Evolutionary conservation across 2,888 invertebrate species (phyloP).

Genomic region (Netelia virgata): DNA sequence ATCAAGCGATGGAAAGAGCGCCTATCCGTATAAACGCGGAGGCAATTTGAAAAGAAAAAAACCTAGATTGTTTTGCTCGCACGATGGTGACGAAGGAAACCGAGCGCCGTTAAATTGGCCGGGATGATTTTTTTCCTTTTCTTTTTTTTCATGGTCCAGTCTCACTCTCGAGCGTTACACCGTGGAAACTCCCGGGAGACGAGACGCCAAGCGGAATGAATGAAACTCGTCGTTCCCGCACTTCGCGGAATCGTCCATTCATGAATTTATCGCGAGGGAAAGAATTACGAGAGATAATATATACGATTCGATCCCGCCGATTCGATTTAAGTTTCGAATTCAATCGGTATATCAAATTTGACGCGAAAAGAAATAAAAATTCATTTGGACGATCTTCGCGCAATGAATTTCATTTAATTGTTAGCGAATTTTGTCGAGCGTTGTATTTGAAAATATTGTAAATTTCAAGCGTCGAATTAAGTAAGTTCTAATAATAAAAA

Average conservation of each 20-base stretch:
- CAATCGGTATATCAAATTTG: too few species aligned
- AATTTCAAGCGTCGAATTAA: too few species aligned
- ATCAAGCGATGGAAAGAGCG: constrained; percentile 38
- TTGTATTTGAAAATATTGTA: too few species aligned
- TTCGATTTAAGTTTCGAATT: too few species aligned
- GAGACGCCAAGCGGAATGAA: constrained; percentile 37
- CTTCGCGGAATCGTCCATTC: constrained; percentile 40
- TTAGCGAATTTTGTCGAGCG: too few species aligned
- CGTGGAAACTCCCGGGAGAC: constrained; percentile 2
- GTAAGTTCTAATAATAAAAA: too few species aligned
- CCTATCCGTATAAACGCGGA: constrained; percentile 52
- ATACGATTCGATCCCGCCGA: too few species aligned
- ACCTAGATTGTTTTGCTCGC: constrained; percentile 19
- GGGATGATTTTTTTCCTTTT: constrained; percentile 25
- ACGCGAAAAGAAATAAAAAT: too few species aligned
- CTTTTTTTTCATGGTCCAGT: constrained; percentile 58
- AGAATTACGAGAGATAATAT: too few species aligned
- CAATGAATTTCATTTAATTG: too few species aligned
- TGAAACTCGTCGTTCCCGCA: constrained; percentile 48
- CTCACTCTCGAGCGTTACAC: constrained; percentile 33
- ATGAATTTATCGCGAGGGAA: too few species aligned
- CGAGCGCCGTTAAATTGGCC: constrained; percentile 65
- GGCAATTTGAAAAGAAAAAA: constrained; percentile 36
- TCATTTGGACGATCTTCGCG: too few species aligned
- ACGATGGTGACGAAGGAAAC: constrained; percentile 39